Conservation (phyloP, 2,113 vertebrate genomes). For the Etheostoma spectabile region DNA sequence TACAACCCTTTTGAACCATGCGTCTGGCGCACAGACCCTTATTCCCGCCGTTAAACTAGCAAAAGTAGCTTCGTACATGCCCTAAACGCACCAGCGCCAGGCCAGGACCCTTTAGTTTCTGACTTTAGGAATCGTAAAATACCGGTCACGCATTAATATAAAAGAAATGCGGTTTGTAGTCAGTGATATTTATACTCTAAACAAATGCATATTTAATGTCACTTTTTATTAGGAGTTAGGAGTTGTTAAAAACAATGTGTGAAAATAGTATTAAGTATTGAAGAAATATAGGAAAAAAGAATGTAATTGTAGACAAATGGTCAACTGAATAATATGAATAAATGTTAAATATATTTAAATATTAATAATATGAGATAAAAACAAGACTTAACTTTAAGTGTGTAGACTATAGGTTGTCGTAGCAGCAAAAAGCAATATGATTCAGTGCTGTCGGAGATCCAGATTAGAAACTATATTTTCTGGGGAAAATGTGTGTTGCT, state of each 20-base stretch:
- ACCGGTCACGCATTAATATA: neutral
- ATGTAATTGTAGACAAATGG: neutral
- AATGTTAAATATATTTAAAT: too few relatives aligned
- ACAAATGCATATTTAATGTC: neutral
- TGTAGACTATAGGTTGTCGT: too few relatives aligned
- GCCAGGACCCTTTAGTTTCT: neutral
- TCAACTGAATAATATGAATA: neutral
- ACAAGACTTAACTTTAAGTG: too few relatives aligned
- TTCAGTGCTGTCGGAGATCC: neutral
- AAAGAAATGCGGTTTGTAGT: neutral
- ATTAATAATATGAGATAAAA: neutral
- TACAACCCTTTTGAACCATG: too few relatives aligned
- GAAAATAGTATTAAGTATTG: neutral
- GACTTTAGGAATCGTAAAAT: neutral
- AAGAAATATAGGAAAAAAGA: neutral
- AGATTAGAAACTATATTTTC: constrained; percentile 6
- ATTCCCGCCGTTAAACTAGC: too few relatives aligned
- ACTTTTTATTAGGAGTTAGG: neutral
- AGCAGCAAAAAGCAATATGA: neutral
- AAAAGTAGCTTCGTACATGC: too few relatives aligned
- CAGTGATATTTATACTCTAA: neutral
- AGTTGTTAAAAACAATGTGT: neutral
- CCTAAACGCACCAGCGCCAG: too few relatives aligned
- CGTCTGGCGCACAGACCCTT: too few relatives aligned
- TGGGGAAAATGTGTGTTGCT: neutral